These are phyloP conservation scores for Corynorhinus townsendii DNA, from an alignment of 2,113 vertebrate genomes.

Conservation along the genomic window DNA sequence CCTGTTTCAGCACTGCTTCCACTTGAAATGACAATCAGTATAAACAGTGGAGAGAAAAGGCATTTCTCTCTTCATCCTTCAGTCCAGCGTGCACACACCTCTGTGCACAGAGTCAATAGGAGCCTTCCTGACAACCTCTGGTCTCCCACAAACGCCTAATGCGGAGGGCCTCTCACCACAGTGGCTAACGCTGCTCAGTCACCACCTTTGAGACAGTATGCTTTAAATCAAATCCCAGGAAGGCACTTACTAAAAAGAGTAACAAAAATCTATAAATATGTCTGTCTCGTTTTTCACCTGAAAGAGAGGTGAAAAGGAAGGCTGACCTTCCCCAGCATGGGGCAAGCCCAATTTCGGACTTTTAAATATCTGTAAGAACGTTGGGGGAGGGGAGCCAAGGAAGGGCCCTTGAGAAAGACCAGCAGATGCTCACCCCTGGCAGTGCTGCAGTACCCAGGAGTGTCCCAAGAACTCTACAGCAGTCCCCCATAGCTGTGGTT, in stretches of 20 bases:
- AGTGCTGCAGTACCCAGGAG: no score
- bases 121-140: not conserved
- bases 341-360: not conserved
- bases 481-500: not conserved
- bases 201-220: not conserved
- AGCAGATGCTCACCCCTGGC: not conserved
- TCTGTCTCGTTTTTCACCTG: conserved; percentile 21
- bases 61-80: not conserved
- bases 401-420: not conserved
- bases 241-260: conserved; percentile 28
- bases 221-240: not conserved
- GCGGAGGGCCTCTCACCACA: not conserved
- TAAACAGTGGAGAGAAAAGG: not conserved
- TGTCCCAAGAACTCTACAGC: not conserved
- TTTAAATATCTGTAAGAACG: not conserved
- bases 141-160: not conserved
- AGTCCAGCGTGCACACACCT: not conserved
- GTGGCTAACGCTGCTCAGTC: not conserved
- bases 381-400: not conserved
- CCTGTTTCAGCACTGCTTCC: not conserved
- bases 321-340: not conserved
- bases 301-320: conserved; percentile 16
- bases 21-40: not conserved
- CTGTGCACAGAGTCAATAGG: not conserved
- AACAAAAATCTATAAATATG: conserved; percentile 28